phyloP scores from a whole-genome alignment of 2,888 invertebrate genomes.

The Bellardia bayeri region DNA sequence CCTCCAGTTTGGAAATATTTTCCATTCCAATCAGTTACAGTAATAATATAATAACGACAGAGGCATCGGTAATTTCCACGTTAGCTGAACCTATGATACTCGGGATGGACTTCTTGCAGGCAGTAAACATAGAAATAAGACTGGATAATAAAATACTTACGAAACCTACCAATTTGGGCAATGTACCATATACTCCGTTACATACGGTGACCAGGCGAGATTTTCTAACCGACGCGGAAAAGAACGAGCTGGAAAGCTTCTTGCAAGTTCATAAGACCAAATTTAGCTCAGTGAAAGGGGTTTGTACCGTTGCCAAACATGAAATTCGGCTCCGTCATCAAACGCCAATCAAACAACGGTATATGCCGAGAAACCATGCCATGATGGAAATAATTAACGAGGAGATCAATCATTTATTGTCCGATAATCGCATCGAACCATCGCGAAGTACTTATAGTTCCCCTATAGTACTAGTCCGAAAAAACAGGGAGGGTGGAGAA shows the following conservation, averaged over 20 bases:
- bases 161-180: no score
- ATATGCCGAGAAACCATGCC: constrained; percentile 13
- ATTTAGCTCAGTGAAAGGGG: not conserved
- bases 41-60: no score
- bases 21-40: no score
- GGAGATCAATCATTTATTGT: not conserved
- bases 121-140: no score
- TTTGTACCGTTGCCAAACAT: not conserved
- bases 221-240: no score
- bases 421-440: constrained; percentile 6
- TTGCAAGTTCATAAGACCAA: not conserved
- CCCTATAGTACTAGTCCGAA: constrained; percentile 1
- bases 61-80: no score
- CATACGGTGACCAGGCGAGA: not conserved
- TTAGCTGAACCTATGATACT: no score
- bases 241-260: not conserved
- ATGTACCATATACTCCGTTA: not conserved
- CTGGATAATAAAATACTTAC: no score
- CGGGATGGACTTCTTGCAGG: no score
- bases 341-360: not conserved
- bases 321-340: not conserved
- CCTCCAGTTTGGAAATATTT: no score
- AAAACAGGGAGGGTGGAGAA: constrained; percentile 10
- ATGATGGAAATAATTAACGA: constrained; percentile 19
- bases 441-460: constrained; percentile 22